Evolutionary conservation across 2,797 vertebrate genomes (phyloP), one percentile per base, ranked within the genome.

Genomic region (Neosilurus hyrtlii): DNA sequence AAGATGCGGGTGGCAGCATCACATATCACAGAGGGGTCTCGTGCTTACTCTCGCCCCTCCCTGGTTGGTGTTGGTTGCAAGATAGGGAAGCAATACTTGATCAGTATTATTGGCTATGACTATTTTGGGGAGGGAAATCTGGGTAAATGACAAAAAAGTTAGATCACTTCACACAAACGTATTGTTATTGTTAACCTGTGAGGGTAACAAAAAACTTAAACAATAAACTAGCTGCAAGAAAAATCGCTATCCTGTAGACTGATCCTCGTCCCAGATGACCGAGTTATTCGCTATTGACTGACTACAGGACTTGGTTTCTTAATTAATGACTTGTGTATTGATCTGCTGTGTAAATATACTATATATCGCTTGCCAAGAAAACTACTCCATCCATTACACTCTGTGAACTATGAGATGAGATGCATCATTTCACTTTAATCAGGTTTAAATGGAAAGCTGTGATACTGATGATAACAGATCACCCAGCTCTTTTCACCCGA

Each of bases 241-340:
- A 62, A 49, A 54, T 70, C 49, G 68, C 56, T 62, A 37, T 1
- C 20, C 73, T 30, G 37, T 9, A n/a, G 61, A 83, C 89, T 70
- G 89, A 92, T 89, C 82, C 89, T 86, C 83, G 85, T 82, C 83
- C 87, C 87, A 82, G 88, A 75, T 87, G 89, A 87, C 83, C 54
- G 77, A 87, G 86, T 88, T 91, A 91, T 91, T 90, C 84, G 81
- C 65, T 54, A 83, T 73, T 7, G 87, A 86, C 73, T 80, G 16
- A 30, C 89, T 89, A 88, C 90, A 90, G 88, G 85, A 85, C 86
- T 89, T 84, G 89, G 86, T 91, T 89, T 88, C 87, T 90, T 91
- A 91, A 93, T 93, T 87, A 91, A 94, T 91, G 90, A 85, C 89
- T 88, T 78, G 51, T 37, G 86, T 86, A 91, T 92, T 66, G 84